Conservation (phyloP, 2,113 vertebrate species). For the Gila orcuttii region DNA sequence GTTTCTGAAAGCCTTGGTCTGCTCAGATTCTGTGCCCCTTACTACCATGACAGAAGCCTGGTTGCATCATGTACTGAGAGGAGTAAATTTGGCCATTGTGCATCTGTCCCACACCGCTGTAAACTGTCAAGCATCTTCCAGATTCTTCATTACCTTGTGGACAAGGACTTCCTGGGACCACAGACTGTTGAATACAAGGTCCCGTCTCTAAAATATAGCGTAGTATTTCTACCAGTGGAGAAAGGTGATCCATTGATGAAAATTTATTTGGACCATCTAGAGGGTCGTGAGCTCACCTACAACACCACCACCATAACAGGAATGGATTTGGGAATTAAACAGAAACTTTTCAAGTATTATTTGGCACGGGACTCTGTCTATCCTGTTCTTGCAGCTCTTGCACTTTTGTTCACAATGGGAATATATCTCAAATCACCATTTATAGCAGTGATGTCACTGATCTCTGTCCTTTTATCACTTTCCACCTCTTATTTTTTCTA, state of each 20-base stretch:
- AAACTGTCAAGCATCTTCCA: conserved; percentile 86
- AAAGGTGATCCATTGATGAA: conserved; percentile 90
- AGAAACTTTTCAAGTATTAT: conserved; percentile 90
- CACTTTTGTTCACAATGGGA: conserved; percentile 86
- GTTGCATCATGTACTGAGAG: conserved; percentile 79
- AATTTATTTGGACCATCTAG: conserved; percentile 89
- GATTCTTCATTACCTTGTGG: conserved; percentile 92
- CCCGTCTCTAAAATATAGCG: conserved; percentile 94
- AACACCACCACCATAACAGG: conserved; percentile 92
- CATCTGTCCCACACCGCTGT: conserved; percentile 88
- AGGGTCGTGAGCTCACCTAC: conserved; percentile 82
- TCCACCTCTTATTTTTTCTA: conserved; percentile 93
- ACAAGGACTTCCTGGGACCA: conserved; percentile 93
- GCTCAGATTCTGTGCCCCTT: conserved; percentile 87
- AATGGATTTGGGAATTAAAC: conserved; percentile 96
- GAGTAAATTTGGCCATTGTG: conserved; percentile 80
- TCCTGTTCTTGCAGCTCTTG: conserved; percentile 84
- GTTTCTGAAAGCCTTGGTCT: conserved; percentile 86
- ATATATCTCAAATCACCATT: conserved; percentile 91
- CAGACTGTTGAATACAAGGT: conserved; percentile 95
- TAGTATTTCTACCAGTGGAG: conserved; percentile 87
- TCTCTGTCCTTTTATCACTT: conserved; percentile 84
- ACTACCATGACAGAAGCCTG: conserved; percentile 87
- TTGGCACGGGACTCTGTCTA: conserved; percentile 89
- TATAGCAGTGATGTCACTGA: conserved; percentile 84